phyloP scores from a whole-genome alignment of 2,888 invertebrate genomes.

The Acleris laterana region DNA sequence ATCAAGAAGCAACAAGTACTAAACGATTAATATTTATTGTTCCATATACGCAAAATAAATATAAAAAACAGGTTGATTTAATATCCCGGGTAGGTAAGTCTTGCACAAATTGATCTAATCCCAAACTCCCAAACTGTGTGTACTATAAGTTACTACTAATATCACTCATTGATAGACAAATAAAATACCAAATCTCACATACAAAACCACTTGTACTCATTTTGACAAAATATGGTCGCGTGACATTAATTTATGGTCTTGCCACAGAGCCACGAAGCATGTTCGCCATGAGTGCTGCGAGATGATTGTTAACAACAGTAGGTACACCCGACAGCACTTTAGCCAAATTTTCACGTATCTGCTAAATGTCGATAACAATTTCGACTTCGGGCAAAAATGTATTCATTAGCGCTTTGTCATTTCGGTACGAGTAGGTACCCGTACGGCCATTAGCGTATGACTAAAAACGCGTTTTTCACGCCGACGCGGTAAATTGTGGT shows the following conservation, averaged over 20 bases:
- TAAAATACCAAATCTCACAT: too few relatives aligned
- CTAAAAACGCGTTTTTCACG: conserved; percentile 56
- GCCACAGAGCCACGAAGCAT: conserved; percentile 1
- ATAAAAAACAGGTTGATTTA: too few relatives aligned
- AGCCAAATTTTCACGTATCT: conserved; percentile 62
- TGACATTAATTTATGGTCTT: conserved; percentile 3
- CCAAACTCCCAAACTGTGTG: too few relatives aligned
- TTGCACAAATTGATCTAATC: too few relatives aligned
- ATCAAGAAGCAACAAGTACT: too few relatives aligned
- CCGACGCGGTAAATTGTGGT: conserved; percentile 17
- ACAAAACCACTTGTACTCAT: too few relatives aligned
- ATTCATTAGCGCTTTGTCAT: conserved; percentile 66
- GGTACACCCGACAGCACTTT: conserved; percentile 45
- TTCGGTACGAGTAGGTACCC: conserved; percentile 43
- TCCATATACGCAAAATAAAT: too few relatives aligned
- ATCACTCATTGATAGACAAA: too few relatives aligned
- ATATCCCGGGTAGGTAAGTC: too few relatives aligned
- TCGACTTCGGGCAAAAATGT: conserved; percentile 58
- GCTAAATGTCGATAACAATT: conserved; percentile 59
- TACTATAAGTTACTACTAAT: too few relatives aligned
- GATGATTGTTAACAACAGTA: conserved; percentile 29
- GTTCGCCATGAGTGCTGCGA: conserved; percentile 10
- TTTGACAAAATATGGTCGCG: too few relatives aligned
- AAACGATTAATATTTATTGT: too few relatives aligned
- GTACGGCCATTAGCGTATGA: conserved; percentile 59